These are phyloP conservation scores for Misgurnus anguillicaudatus DNA, from an alignment of 2,113 vertebrate genomes.

Conservation along the genomic window DNA sequence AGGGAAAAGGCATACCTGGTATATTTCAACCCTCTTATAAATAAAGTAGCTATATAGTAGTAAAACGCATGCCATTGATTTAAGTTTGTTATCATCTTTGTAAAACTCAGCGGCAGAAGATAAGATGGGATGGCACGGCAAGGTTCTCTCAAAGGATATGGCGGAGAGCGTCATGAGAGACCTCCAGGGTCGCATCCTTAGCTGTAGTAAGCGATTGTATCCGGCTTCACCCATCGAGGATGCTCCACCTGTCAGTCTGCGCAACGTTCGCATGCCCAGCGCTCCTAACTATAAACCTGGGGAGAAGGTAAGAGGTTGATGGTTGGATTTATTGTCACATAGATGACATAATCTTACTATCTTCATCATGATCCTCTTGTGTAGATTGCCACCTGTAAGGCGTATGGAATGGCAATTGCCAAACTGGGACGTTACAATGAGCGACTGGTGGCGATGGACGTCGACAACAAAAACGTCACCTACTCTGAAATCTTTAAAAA, in stretches of 20 bases:
- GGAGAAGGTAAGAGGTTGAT: slow-evolving; percentile 81
- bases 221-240: slow-evolving; percentile 84
- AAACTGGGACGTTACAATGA: slow-evolving; percentile 89
- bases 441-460: slow-evolving; percentile 86
- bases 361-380: background rate
- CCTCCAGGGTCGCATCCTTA: slow-evolving; percentile 83
- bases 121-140: slow-evolving; percentile 93
- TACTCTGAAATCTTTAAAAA: slow-evolving; percentile 93
- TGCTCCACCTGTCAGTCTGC: slow-evolving; percentile 81
- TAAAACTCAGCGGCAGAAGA: slow-evolving; percentile 84
- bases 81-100: background rate
- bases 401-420: slow-evolving; percentile 86
- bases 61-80: no score
- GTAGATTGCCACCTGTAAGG: slow-evolving; percentile 90
- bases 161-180: slow-evolving; percentile 86
- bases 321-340: background rate
- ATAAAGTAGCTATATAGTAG: background rate
- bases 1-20: slow-evolving; percentile 95
- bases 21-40: slow-evolving; percentile 26
- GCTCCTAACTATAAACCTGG: slow-evolving; percentile 88
- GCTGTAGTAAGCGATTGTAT: slow-evolving; percentile 86
- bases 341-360: background rate
- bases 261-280: slow-evolving; percentile 88
- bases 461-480: slow-evolving; percentile 94
- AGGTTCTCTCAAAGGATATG: slow-evolving; percentile 90